These are phyloP conservation scores for Centropus bengalensis DNA, from an alignment of 2,113 vertebrate species.

Conservation along the genomic window DNA sequence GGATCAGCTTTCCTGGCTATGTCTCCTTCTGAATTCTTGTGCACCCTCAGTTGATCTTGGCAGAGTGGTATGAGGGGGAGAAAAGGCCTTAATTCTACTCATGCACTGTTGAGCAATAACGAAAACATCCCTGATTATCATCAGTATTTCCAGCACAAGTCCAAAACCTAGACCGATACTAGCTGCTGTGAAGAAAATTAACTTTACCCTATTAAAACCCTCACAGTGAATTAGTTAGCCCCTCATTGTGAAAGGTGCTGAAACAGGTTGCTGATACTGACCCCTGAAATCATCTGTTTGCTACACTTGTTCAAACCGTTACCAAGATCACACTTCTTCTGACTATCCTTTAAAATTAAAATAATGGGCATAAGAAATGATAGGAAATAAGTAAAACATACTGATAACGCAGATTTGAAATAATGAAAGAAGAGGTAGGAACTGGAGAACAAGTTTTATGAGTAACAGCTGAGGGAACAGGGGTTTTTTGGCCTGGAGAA, in stretches of 20 bases:
- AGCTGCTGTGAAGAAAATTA: neutral
- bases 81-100: neutral
- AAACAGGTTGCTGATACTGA: neutral
- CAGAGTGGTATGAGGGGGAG: no score
- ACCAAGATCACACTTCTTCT: neutral
- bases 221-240: neutral
- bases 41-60: fast-evolving
- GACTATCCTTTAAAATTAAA: neutral
- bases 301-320: neutral
- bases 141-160: neutral
- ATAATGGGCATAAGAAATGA: neutral
- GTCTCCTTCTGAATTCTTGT: neutral
- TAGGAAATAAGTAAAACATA: neutral
- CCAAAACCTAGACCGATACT: neutral
- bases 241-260: neutral
- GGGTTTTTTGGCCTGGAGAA: no score
- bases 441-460: no score
- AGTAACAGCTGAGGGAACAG: no score
- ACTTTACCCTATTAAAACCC: neutral
- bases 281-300: neutral
- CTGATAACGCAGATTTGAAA: neutral
- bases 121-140: neutral
- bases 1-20: neutral
- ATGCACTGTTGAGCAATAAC: neutral
- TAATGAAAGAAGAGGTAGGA: neutral